Evolutionary conservation across 2,113 vertebrate species (phyloP), one percentile per base, ranked within the genome.

Genomic region (Mormyrus iriodes): DNA sequence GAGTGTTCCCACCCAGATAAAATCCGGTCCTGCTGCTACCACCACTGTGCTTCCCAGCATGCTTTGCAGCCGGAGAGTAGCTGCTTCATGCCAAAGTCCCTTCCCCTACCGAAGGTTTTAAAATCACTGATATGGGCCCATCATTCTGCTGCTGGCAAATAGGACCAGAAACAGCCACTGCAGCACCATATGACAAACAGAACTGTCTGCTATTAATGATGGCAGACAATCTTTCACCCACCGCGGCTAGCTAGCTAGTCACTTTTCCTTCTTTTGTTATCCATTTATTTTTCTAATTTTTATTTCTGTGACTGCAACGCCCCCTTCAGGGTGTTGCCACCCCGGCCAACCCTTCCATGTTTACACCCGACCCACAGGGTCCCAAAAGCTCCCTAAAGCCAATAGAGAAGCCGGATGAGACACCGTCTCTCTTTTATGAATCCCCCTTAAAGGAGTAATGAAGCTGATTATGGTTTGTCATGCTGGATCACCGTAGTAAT

Each of bases 61-160:
- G 92, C 93, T 93, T 92, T 92, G 93, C 93, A 95, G 94, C 94
- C 94, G 24, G 19, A 87, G 5, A 91, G 94, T 95, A 95, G 95
- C 94, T 95, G 95, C 92, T 92, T 91, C 88, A 93, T 90, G 82
- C 91, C 91, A 87, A 49, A 76, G 87, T 82, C 19, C 1, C 9
- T 82, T 51, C 35, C n/a, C 51, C 13, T 55, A 52, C 24, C 52
- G 1, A 82, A 44, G 35, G 39, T 31, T 8, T 9, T 48, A 31
- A 61, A 58, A 31, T 53, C 21, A 46, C 10, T 58, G 24, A 84
- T 42, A 42, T 21, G 42, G n/a, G 48, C 17, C 69, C 8, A 79
- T 17, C 8, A 39, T 24, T 82, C 15, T 24, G 19, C 69, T 58
- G 73, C 13, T 46, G 21, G 9, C 10, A 69, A 61, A 61, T n/a